These are phyloP conservation scores for Fregata magnificens DNA, from an alignment of 2,113 vertebrate genomes.

Conservation along the genomic window DNA sequence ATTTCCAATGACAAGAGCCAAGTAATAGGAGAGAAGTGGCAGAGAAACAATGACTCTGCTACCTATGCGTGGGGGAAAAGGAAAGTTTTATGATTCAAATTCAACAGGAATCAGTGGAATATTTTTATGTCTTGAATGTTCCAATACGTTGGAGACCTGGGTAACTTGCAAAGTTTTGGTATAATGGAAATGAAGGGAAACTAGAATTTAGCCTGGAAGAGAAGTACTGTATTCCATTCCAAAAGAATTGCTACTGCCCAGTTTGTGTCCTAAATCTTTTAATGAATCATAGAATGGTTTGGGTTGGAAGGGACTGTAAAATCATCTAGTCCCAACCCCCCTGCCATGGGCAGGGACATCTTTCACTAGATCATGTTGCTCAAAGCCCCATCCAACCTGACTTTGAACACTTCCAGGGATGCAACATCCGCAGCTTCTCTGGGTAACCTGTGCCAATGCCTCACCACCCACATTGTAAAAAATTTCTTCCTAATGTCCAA, in stretches of 20 bases:
- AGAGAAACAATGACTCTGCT: background rate
- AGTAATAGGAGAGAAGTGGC: background rate
- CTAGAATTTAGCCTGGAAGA: background rate
- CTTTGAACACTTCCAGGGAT: background rate
- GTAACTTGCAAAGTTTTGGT: background rate
- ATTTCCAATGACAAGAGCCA: background rate
- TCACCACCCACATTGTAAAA: background rate
- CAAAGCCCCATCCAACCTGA: background rate
- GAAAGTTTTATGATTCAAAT: background rate
- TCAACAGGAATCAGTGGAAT: background rate
- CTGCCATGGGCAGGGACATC: background rate
- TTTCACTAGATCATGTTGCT: background rate
- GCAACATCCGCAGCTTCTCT: background rate
- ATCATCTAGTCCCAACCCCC: background rate
- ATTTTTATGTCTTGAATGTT: background rate
- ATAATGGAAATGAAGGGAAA: background rate
- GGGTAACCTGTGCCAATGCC: background rate
- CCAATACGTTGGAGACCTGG: background rate
- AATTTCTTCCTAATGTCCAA: background rate
- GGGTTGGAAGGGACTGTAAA: background rate
- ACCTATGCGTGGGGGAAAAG: background rate
- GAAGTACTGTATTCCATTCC: background rate
- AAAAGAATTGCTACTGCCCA: background rate
- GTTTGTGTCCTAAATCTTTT: background rate
- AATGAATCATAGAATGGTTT: background rate